Evolutionary conservation across 2,113 vertebrate species (phyloP).

Genomic region (Mormoops blainvillei): DNA sequence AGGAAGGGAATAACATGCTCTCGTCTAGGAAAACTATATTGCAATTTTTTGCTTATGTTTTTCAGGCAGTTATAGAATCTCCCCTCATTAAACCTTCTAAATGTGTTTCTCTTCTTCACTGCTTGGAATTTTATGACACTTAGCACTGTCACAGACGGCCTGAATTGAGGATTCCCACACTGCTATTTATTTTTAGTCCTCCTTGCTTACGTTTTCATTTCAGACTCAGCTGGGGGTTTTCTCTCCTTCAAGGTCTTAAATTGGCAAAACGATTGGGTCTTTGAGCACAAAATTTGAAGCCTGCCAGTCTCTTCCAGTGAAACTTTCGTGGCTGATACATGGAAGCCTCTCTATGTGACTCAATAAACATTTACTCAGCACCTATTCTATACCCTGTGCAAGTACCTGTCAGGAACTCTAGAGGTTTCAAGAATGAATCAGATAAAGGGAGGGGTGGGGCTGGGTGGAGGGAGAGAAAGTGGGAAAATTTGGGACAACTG

Average conservation of each 20-base stretch:
- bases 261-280: neutral
- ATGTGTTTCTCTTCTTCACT: too few species aligned
- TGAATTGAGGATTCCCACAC: conserved; percentile 42
- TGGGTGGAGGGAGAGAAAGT: too few species aligned
- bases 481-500: too few species aligned
- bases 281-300: neutral
- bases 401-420: neutral
- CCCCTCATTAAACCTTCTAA: too few species aligned
- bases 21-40: too few species aligned
- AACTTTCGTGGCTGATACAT: neutral
- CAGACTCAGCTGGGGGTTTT: neutral
- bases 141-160: neutral
- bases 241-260: neutral
- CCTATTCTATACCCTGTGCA: neutral
- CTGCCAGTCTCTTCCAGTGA: neutral
- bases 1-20: too few species aligned
- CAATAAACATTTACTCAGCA: neutral
- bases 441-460: neutral
- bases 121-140: neutral
- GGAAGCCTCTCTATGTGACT: neutral
- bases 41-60: too few species aligned
- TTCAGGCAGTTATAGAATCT: too few species aligned
- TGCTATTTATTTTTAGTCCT: conserved; percentile 52
- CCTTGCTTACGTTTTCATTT: conserved; percentile 17
- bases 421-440: neutral